A percentile compares a stretch with the other conserved stretches of the same genome.
Evolutionary conservation across 2,888 invertebrate genomes (phyloP).

Genomic region (Norana najaformis): DNA sequence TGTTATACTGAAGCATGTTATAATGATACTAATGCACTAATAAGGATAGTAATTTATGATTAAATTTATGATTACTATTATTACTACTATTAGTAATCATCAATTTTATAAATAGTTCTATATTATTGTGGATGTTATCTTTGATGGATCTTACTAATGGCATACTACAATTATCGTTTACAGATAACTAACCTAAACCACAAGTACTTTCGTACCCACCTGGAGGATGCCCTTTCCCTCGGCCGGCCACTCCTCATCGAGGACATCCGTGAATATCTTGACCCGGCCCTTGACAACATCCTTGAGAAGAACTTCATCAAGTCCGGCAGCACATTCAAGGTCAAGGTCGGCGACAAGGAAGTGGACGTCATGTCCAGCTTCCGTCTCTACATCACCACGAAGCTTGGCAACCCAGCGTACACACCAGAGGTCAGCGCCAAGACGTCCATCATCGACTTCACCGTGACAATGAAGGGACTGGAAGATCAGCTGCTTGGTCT

Average conservation of each 20-base stretch:
- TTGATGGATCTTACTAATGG: neutral
- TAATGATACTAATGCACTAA: too few species aligned
- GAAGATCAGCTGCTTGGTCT: slow-evolving; percentile 90
- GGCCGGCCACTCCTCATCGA: slow-evolving; percentile 89
- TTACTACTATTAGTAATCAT: neutral
- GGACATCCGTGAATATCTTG: slow-evolving; percentile 90
- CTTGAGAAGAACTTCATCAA: slow-evolving; percentile 96
- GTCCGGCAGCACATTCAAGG: slow-evolving; percentile 70
- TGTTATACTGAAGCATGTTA: too few species aligned
- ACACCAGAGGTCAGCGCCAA: slow-evolving; percentile 95
- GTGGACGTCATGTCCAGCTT: slow-evolving; percentile 95
- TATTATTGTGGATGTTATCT: neutral
- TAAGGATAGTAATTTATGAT: too few species aligned
- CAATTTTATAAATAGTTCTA: too few species aligned
- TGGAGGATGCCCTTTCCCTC: slow-evolving; percentile 83
- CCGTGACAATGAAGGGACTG: slow-evolving; percentile 92
- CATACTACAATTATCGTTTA: slow-evolving; percentile 33
- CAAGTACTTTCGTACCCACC: slow-evolving; percentile 89
- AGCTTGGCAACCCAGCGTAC: slow-evolving; percentile 91
- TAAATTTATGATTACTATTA: neutral
- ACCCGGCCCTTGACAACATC: slow-evolving; percentile 94
- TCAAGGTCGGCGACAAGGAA: slow-evolving; percentile 78
- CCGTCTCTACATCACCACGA: slow-evolving; percentile 92
- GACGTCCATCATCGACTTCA: slow-evolving; percentile 94
- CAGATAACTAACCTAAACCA: slow-evolving; percentile 91